Conservation (phyloP, 1,140 invertebrate species). For the Hirudo medicinalis region DNA sequence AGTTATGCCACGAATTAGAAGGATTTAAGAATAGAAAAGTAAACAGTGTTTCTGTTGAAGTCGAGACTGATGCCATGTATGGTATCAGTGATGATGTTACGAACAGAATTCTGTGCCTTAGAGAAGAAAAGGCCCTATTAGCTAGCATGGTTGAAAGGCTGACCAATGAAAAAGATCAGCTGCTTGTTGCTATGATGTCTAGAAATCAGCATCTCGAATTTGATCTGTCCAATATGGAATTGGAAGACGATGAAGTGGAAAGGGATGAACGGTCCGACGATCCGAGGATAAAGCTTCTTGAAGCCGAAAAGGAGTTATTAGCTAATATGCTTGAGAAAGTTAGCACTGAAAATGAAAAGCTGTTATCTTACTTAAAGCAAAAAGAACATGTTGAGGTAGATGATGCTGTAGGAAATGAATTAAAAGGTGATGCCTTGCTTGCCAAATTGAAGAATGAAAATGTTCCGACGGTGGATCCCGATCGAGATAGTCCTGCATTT, state of each 20-base stretch:
- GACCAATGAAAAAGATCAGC: constrained; percentile 12
- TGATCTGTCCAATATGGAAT: constrained; percentile 9
- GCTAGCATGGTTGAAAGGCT: constrained; percentile 13
- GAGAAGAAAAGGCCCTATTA: constrained; percentile 9
- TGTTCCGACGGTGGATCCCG: no score
- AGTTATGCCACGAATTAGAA: not conserved
- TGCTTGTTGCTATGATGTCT: not conserved
- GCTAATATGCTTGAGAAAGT: constrained; percentile 15
- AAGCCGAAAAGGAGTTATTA: constrained; percentile 15
- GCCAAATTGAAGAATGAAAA: no score
- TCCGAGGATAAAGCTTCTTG: constrained; percentile 9
- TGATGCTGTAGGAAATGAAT: not conserved
- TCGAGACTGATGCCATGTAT: not conserved
- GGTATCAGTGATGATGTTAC: not conserved
- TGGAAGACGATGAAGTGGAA: constrained; percentile 4
- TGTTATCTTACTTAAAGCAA: constrained; percentile 1
- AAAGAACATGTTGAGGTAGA: not conserved
- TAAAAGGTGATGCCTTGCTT: no score
- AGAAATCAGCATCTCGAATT: constrained; percentile 15
- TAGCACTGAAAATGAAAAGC: constrained; percentile 10
- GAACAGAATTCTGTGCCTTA: not conserved
- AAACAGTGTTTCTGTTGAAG: not conserved
- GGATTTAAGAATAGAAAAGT: not conserved
- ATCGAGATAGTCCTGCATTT: no score
- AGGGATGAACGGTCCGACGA: not conserved